Evolutionary conservation across 92 coral and sea anemone genomes (phyloP), one percentile per base, ranked within the genome.

Genomic region (Zoanthus sociatus): DNA sequence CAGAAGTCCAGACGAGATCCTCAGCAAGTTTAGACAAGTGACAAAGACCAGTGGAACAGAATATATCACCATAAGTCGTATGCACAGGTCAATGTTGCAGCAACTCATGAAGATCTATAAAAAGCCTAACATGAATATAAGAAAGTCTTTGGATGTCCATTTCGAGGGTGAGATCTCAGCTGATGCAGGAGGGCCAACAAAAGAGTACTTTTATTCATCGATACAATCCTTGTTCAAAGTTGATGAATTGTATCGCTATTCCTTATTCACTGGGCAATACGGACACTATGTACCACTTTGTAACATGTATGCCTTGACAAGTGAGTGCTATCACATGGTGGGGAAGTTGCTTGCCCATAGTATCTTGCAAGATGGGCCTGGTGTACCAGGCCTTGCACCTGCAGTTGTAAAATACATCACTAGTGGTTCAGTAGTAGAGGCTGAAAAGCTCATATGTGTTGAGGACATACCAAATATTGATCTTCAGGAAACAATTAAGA

Each of bases 271-370:
- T 9, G 86, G 75, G 8, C 76, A 82, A 50, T 17, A 53, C 17
- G 86, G 86, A 47, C 86, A 82, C 53, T 64, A 12, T 4, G 76
- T 82, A 1, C 86, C 86, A 48, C 54, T 66, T 30, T 72, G 75
- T 54, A 61, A 70, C 11, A 50, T 82, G 53, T 83, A 82, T 88
- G 88, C 83, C 32, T 32, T 82, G 2, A n/a, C 83, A 16, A 70
- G 82, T 33, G 91, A 75, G 12, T 88, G 91, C 50, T 88, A 73
- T 33, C 37, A 58, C n/a, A 88, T 82, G 91, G 91, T 73, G 20
- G 91, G 91, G 10, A 88, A 82, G 71, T 76, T 88, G 6, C 81
- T 88, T 17, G 87, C 88, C 17, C 91, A 88, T 45, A 88, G 91
- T 70, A 70, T 88, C 9, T 70, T 88, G 20, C 91, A 88, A 71